Evolutionary conservation across 2,888 invertebrate species (phyloP).

Genomic region (Allygus modestus): DNA sequence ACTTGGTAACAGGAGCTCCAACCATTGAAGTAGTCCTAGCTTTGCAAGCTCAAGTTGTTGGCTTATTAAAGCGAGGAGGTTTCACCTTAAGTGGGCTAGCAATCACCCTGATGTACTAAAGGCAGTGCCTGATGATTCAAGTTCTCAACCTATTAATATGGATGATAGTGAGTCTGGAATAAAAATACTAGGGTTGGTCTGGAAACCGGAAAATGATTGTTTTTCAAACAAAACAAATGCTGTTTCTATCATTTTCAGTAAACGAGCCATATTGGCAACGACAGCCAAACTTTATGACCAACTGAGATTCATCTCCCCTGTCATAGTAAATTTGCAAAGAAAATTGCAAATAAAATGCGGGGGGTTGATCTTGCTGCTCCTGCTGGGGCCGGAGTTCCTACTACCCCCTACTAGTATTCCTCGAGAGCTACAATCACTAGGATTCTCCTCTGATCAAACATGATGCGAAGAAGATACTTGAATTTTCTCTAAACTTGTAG

Average conservation of each 20-base stretch:
- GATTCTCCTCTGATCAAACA: slow-evolving; percentile 70
- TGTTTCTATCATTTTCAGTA: slow-evolving; percentile 33
- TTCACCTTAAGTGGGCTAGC: slow-evolving; percentile 68
- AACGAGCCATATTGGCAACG: too few species aligned
- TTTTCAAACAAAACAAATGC: neutral
- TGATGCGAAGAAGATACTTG: slow-evolving; percentile 70
- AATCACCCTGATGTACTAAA: slow-evolving; percentile 56
- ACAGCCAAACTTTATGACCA: too few species aligned
- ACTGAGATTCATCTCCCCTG: too few species aligned
- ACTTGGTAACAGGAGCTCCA: slow-evolving; percentile 64
- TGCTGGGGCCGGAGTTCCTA: too few species aligned
- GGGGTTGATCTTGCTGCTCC: too few species aligned
- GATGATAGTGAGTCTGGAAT: slow-evolving; percentile 25
- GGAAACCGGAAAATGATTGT: neutral
- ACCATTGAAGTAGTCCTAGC: slow-evolving; percentile 65
- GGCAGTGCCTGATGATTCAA: neutral
- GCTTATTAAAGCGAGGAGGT: slow-evolving; percentile 63
- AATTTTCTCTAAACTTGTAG: slow-evolving; percentile 70
- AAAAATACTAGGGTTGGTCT: slow-evolving; percentile 60
- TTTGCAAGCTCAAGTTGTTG: slow-evolving; percentile 65
- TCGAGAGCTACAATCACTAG: slow-evolving; percentile 71
- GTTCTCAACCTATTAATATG: neutral
- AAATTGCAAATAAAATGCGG: too few species aligned
- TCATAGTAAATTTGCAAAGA: too few species aligned
- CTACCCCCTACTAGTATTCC: too few species aligned